Evolutionary conservation across 2,797 vertebrate genomes (phyloP).

Genomic region (Acanthurus lineatus): DNA sequence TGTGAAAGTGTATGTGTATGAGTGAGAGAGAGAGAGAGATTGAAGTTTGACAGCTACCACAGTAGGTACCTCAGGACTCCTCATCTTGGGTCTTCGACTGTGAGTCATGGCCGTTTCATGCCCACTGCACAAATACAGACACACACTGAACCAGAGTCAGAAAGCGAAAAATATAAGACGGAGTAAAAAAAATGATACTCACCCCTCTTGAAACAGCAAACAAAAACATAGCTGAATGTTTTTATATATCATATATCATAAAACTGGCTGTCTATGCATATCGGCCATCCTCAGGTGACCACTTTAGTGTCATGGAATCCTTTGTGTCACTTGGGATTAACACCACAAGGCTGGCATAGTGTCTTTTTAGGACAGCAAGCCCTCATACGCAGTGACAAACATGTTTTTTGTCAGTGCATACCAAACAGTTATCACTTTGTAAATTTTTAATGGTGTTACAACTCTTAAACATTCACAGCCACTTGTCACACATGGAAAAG

Average conservation of each 20-base stretch:
- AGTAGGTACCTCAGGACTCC: slow-evolving; percentile 61
- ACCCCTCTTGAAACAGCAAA: slow-evolving; percentile 31
- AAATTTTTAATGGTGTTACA: neutral
- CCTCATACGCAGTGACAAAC: neutral
- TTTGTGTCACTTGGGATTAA: neutral
- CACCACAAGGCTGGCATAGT: neutral
- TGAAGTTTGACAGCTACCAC: slow-evolving; percentile 69
- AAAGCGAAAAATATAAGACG: slow-evolving; percentile 31
- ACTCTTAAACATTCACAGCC: neutral
- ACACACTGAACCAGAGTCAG: slow-evolving; percentile 32
- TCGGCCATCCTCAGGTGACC: neutral
- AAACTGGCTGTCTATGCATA: slow-evolving; percentile 1
- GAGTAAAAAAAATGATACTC: slow-evolving; percentile 18
- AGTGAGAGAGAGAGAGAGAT: slow-evolving; percentile 22
- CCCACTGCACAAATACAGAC: slow-evolving; percentile 47
- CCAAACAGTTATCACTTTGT: neutral
- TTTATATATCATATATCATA: slow-evolving; percentile 20
- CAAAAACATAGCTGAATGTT: slow-evolving; percentile 39
- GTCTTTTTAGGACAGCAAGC: neutral
- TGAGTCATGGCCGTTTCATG: slow-evolving; percentile 64
- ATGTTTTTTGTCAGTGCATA: neutral
- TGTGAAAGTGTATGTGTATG: slow-evolving; percentile 22
- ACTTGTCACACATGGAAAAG: too few relatives aligned
- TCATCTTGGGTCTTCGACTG: slow-evolving; percentile 50
- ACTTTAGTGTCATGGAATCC: too few relatives aligned